Evolutionary conservation across 2,797 vertebrate species (phyloP).

Genomic region (Eleutherodactylus coqui): DNA sequence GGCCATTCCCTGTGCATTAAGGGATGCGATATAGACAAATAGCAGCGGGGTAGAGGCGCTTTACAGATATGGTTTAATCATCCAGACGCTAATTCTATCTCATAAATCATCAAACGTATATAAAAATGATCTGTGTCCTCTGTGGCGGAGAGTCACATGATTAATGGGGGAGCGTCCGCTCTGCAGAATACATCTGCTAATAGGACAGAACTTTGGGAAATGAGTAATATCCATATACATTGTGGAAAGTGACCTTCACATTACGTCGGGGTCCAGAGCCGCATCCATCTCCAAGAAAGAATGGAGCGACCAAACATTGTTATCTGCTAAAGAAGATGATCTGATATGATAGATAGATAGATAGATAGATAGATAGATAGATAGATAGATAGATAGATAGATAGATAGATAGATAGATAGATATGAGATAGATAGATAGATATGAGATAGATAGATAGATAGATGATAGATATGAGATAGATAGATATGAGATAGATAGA

Average conservation of each 20-base stretch:
- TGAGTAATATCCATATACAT: slow-evolving; percentile 15
- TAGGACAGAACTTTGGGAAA: slow-evolving; percentile 19
- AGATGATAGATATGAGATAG: not conserved
- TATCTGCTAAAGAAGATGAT: not conserved
- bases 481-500: not conserved
- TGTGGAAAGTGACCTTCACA: slow-evolving; percentile 41
- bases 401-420: not conserved
- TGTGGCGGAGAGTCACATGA: not conserved
- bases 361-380: slow-evolving; percentile 1
- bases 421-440: not conserved
- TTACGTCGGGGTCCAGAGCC: not conserved
- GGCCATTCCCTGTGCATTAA: not conserved
- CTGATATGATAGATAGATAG: not conserved
- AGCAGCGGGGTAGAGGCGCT: not conserved
- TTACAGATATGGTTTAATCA: slow-evolving; percentile 19
- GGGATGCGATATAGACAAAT: not conserved
- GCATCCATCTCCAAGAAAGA: not conserved
- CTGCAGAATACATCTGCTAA: slow-evolving; percentile 14
- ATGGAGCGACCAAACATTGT: not conserved
- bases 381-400: not conserved
- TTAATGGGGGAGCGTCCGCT: not conserved
- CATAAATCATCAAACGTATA: not conserved
- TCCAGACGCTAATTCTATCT: not conserved
- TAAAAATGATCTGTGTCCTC: not conserved
- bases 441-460: not conserved